These are phyloP conservation scores for Coreius guichenoti DNA, from an alignment of 2,797 vertebrate species.

Conservation along the genomic window DNA sequence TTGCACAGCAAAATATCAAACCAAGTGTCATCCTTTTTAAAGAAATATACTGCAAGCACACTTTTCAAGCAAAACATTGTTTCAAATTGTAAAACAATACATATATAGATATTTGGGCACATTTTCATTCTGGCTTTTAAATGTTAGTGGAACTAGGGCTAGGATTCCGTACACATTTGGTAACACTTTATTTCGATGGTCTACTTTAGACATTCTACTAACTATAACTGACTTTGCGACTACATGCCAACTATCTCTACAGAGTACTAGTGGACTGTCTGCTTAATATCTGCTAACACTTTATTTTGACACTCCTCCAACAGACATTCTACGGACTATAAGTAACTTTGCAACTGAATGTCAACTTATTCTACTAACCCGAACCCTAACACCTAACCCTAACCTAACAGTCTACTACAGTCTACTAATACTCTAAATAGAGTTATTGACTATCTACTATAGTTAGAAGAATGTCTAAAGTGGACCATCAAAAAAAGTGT, in stretches of 20 bases:
- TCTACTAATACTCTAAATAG: background rate
- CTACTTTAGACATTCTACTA: background rate
- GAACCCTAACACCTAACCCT: background rate
- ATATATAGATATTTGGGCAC: background rate
- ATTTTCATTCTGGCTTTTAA: background rate
- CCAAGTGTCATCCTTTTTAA: background rate
- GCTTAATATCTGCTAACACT: background rate
- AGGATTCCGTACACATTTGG: background rate
- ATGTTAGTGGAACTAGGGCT: background rate
- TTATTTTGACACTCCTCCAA: background rate
- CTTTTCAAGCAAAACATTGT: background rate
- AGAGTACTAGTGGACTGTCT: background rate
- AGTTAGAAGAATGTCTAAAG: background rate
- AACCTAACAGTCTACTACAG: background rate
- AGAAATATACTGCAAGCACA: background rate
- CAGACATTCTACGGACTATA: background rate
- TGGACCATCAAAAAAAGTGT: background rate
- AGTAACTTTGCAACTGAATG: background rate
- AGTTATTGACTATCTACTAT: background rate
- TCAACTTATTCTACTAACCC: background rate
- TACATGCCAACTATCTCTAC: background rate
- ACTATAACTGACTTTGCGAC: too few species aligned
- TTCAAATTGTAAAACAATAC: background rate
- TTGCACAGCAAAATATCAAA: conserved; percentile 10
- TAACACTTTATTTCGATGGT: background rate